These are phyloP conservation scores for Myotis pilosus DNA, from an alignment of 2,797 vertebrate species.

Conservation along the genomic window DNA sequence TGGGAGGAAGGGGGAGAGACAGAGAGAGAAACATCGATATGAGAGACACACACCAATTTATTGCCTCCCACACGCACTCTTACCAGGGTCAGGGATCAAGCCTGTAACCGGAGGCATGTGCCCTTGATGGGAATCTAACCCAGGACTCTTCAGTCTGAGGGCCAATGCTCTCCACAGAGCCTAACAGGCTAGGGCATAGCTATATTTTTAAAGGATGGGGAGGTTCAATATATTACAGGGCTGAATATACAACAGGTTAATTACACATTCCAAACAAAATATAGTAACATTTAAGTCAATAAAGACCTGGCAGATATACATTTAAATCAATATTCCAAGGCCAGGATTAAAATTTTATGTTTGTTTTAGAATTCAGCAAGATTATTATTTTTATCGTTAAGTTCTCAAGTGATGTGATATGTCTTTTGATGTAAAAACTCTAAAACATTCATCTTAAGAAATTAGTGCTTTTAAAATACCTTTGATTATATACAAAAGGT, in stretches of 20 bases:
- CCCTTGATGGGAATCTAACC: too few species aligned
- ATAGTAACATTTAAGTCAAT: slow-evolving; percentile 17
- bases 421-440: slow-evolving; percentile 14
- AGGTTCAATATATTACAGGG: neutral
- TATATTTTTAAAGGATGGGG: neutral
- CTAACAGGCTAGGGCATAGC: too few species aligned
- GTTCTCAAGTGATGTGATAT: neutral
- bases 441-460: slow-evolving; percentile 44
- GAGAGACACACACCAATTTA: too few species aligned
- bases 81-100: too few species aligned
- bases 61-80: too few species aligned
- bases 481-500: neutral
- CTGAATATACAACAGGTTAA: slow-evolving; percentile 1
- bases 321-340: slow-evolving; percentile 41
- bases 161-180: too few species aligned
- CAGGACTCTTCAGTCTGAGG: too few species aligned
- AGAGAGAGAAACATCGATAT: too few species aligned
- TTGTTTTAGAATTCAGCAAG: slow-evolving; percentile 44
- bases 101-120: too few species aligned
- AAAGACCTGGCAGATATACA: neutral
- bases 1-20: too few species aligned
- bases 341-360: slow-evolving; percentile 7
- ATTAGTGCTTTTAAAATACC: slow-evolving; percentile 15
- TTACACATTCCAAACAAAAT: slow-evolving; percentile 52
- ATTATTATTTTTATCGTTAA: slow-evolving; percentile 32